Conservation (phyloP, 2,113 vertebrate species). For the Hyaena hyaena region DNA sequence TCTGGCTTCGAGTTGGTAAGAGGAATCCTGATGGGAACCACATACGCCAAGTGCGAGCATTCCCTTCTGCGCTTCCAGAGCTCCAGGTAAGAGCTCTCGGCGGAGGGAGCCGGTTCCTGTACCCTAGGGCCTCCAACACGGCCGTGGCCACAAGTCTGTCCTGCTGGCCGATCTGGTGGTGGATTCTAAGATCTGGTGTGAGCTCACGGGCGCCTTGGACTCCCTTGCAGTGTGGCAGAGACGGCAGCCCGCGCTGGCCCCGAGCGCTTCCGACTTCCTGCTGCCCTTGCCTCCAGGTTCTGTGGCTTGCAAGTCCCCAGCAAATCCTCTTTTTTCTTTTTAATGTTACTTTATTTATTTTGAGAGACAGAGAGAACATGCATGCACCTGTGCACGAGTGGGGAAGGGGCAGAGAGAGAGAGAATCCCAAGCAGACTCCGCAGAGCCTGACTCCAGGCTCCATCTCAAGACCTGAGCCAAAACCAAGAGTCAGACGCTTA, state of each 20-base stretch:
- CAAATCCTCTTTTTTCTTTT: too few species aligned
- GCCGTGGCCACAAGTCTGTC: neutral
- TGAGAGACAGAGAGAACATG: too few species aligned
- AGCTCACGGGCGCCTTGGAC: neutral
- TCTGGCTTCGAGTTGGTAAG: neutral
- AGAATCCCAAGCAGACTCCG: too few species aligned
- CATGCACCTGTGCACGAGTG: too few species aligned
- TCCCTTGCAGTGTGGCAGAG: neutral
- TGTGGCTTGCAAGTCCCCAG: neutral
- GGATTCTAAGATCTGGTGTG: neutral
- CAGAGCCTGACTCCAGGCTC: too few species aligned
- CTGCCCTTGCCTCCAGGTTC: neutral
- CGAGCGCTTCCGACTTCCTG: too few species aligned
- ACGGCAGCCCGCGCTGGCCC: neutral
- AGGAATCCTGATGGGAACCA: neutral
- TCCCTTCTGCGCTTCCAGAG: neutral
- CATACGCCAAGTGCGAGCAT: neutral
- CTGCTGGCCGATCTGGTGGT: neutral
- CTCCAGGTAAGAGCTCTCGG: neutral
- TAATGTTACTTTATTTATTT: too few species aligned
- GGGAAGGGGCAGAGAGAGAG: too few species aligned
- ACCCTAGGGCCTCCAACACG: neutral
- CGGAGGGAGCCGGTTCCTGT: rapidly evolving
- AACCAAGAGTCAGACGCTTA: too few species aligned
- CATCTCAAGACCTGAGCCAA: too few species aligned